Evolutionary conservation across 92 coral and sea anemone genomes (phyloP), one percentile per base, ranked within the genome.

Genomic region (Siderastrea siderea): DNA sequence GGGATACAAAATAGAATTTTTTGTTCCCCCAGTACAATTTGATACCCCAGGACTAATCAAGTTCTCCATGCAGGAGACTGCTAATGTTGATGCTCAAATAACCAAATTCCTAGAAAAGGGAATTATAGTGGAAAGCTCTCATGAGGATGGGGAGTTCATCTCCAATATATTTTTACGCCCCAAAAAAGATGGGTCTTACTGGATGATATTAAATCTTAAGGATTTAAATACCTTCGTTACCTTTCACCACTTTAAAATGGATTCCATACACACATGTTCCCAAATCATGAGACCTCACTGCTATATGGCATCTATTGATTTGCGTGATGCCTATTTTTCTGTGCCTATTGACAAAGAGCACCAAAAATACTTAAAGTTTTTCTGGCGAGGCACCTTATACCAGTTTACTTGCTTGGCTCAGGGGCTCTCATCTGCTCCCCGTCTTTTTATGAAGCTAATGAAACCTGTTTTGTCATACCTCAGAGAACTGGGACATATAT

Each of bases 381-480:
- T 45, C 6, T 85, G 87, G 90, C 16, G 61, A 55, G 81, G 81
- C 12, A 75, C 44, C 58, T 72, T 86, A 46, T 91, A 81, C 77
- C 90, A 90, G 64, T 90, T 90, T 71, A 90, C 86, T 0, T 90
- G 90, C 69, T 52, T 86, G 73, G 84, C 90, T 67, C 83, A 84
- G 73, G 95, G 92, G 51, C 86, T 92, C 38, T 92, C 47, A 4
- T 92, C 90, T 62, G 90, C 95, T 3, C 95, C 92, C 53, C 73
- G 90, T 15, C 59, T 92, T 2, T 92, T 92, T 59, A 92, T 88
- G 60, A 92, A 88, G 74, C 71, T 92, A 57, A 62, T 92, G 85
- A 92, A 92, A 57, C 93, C 93, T 45, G 88, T 79, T 38, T 89
- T 78, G 58, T 83, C 87, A 3, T 48, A 45, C 53, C 90, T 84